Percentiles rank a stretch among this genome's conserved stretches.
phyloP scores from a whole-genome alignment of 37 sponge, comb jelly and placozoan species.

The Lycopodina hypogea region DNA sequence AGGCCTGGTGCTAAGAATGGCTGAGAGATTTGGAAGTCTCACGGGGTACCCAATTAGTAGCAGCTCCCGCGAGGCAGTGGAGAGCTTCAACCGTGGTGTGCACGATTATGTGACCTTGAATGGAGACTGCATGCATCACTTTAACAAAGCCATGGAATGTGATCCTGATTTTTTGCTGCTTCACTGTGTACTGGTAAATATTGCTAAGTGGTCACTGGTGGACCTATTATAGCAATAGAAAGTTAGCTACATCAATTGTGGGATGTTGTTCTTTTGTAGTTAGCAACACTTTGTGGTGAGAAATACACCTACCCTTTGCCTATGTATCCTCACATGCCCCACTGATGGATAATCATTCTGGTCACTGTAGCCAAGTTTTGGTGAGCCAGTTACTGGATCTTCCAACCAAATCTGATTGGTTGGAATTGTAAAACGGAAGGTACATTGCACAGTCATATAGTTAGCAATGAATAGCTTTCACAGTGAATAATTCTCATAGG shows the following conservation, averaged over 20 bases:
- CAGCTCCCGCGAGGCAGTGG: slow-evolving; percentile 25
- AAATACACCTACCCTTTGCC: neutral
- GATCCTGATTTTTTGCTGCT: slow-evolving; percentile 29
- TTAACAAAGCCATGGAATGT: slow-evolving; percentile 28
- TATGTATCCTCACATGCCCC: neutral
- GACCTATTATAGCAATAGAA: neutral
- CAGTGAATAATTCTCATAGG: no score
- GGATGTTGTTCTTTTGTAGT: neutral
- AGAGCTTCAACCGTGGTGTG: slow-evolving; percentile 26
- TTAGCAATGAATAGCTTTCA: no score
- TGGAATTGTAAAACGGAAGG: no score
- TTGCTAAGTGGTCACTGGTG: neutral
- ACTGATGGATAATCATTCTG: no score
- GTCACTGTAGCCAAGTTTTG: no score
- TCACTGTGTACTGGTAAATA: slow-evolving; percentile 36
- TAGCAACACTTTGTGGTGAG: neutral
- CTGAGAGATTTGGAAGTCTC: neutral
- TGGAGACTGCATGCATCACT: neutral
- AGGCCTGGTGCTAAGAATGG: no score
- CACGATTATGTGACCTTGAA: neutral
- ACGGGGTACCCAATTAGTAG: slow-evolving; percentile 27
- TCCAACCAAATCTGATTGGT: no score
- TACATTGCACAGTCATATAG: no score
- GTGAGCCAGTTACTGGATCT: no score
- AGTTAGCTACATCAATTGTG: neutral